Evolutionary conservation across 2,113 vertebrate genomes (phyloP), one percentile per base, ranked within the genome.

Genomic region (Numida meleagris): DNA sequence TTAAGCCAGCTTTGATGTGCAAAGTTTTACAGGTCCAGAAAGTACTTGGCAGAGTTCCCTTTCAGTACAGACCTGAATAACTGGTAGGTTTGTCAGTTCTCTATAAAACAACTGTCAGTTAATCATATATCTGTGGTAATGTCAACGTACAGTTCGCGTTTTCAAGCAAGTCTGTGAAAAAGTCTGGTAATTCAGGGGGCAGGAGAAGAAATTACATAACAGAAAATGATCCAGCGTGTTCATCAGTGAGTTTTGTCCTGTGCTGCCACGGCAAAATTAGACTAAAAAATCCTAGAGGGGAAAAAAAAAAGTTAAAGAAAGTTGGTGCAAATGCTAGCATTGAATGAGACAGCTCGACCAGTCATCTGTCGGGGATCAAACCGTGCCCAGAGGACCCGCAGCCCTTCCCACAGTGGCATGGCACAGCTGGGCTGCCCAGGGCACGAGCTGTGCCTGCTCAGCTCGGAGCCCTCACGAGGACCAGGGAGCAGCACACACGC

Each of bases 51-150:
- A 73, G 57, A 40, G 66, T 31, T 45, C 79, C 70, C 23, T 45
- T 90, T 95, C 63, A 77, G 40, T 46, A 53, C 51, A 50, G 19
- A 29, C 10, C 8, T 71, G 83, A 88, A 82, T 42, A 88, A 82
- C 16, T 11, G 19, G 63, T 57, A 80, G 68, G n/a, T 86, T 76
- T 25, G 43, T 89, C 74, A 62, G 38, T 68, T 88, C 42, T 62
- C 76, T 71, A 61, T 61, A 58, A 74, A 55, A 34, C 45, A n/a
- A 15, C 17, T 20, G 36, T 21, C 51, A 62, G 21, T 55, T 24
- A 88, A 33, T 43, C 19, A 4, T 1, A 0, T 53, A n/a, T 17
- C 36, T 53, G 43, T 29, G 55, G 59, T 3, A 12, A 29, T 33
- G 15, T 46, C 55, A 36, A 8, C 12, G 24, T 67, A 0, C 2